A percentile compares a stretch with the other conserved stretches of the same genome.
Conservation (phyloP, 2,113 vertebrate species). For the Prinia subflava region DNA sequence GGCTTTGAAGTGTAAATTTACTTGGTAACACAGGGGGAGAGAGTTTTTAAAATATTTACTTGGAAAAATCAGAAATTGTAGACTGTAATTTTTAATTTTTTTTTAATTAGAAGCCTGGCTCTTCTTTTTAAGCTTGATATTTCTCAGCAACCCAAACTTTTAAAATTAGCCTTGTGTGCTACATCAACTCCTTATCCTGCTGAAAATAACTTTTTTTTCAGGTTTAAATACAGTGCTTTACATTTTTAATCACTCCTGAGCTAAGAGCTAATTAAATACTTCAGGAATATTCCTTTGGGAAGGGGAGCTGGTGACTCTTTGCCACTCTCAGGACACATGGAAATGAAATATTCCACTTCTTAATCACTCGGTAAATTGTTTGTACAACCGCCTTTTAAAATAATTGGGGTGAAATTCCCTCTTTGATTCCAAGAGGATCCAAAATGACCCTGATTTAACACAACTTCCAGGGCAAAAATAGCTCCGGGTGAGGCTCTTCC, state of each 20-base stretch:
- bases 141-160: background rate
- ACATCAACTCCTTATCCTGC: background rate
- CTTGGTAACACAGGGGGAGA: background rate
- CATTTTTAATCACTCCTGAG: conserved; percentile 44
- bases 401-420: background rate
- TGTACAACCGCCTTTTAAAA: background rate
- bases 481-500: background rate
- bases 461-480: background rate
- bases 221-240: conserved; percentile 24
- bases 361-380: background rate
- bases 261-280: conserved; percentile 19
- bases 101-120: background rate
- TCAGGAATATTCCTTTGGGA: background rate
- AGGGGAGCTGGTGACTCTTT: background rate
- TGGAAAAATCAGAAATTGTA: background rate
- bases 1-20: background rate
- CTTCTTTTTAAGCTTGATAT: background rate
- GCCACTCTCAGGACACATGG: background rate
- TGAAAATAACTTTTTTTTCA: background rate
- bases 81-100: background rate
- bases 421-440: background rate
- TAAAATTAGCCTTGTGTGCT: background rate
- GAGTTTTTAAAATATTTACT: background rate
- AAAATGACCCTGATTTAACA: background rate
- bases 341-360: background rate